These are phyloP conservation scores for Acanthoscelides obtectus DNA, from an alignment of 2,888 invertebrate genomes.

Conservation along the genomic window DNA sequence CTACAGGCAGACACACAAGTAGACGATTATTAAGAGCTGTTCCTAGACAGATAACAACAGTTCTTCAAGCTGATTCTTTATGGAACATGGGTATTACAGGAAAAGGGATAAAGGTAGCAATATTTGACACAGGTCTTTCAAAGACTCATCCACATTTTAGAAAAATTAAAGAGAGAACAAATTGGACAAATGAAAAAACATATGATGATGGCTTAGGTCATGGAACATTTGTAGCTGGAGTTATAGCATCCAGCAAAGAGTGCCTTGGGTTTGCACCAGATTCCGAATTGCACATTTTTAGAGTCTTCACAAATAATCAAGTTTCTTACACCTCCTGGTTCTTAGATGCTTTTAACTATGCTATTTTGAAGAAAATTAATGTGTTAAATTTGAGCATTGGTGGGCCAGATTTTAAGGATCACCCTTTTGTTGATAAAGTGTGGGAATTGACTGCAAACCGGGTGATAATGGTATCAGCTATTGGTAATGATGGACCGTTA, in stretches of 20 bases:
- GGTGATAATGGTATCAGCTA: conserved; percentile 90
- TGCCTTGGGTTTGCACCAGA: conserved; percentile 96
- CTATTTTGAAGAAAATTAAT: conserved; percentile 91
- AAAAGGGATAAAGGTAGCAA: conserved; percentile 81
- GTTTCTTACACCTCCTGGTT: conserved; percentile 96
- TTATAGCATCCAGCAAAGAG: conserved; percentile 84
- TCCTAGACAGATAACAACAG: conserved; percentile 80
- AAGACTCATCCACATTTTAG: conserved; percentile 91
- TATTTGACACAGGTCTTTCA: conserved; percentile 93
- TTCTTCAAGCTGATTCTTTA: conserved; percentile 81
- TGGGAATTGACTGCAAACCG: conserved; percentile 91
- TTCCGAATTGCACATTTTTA: conserved; percentile 90
- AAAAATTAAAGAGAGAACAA: conserved; percentile 86
- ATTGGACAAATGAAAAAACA: conserved; percentile 96
- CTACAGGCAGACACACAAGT: conserved; percentile 59
- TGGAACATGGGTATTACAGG: conserved; percentile 71
- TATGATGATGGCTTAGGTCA: conserved; percentile 92
- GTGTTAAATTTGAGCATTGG: conserved; percentile 94
- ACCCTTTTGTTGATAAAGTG: conserved; percentile 95
- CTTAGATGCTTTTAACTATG: conserved; percentile 96
- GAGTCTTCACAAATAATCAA: conserved; percentile 95
- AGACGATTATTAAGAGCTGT: conserved; percentile 69
- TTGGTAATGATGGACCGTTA: conserved; percentile 95
- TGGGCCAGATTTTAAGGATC: conserved; percentile 96
- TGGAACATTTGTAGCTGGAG: conserved; percentile 96